Percentiles rank a stretch among this genome's conserved stretches.
phyloP scores from a whole-genome alignment of 2,797 vertebrate species.

The Poecilia gillii region DNA sequence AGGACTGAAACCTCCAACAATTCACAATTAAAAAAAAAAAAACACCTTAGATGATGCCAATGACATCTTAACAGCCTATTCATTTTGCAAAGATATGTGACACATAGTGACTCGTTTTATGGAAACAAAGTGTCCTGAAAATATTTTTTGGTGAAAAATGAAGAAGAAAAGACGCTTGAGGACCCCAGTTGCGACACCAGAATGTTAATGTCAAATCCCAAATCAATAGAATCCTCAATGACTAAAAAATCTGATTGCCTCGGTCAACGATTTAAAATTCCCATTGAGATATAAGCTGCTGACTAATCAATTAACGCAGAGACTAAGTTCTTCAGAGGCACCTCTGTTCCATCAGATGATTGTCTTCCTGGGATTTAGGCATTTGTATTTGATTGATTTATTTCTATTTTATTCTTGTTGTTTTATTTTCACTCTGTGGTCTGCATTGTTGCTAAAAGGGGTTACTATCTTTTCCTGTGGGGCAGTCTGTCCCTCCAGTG shows the following conservation, averaged over 20 bases:
- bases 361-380: background rate
- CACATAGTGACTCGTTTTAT: background rate
- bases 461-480: constrained; percentile 28
- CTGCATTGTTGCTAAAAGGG: constrained; percentile 22
- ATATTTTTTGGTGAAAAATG: background rate
- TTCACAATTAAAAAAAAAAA: background rate
- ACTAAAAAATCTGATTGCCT: background rate
- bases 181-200: background rate
- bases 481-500: constrained; percentile 44
- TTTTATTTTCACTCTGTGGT: constrained; percentile 17
- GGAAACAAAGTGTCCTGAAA: background rate
- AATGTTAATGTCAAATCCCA: background rate
- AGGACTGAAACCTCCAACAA: background rate
- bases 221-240: background rate
- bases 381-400: background rate
- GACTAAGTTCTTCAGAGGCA: background rate
- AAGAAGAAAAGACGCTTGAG: background rate
- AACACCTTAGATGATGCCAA: background rate
- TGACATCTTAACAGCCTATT: background rate
- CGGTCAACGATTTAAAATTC: background rate
- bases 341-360: background rate
- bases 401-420: background rate
- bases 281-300: background rate
- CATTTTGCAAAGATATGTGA: background rate
- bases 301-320: background rate